These are phyloP conservation scores for Phoxinus phoxinus DNA, from an alignment of 2,113 vertebrate genomes.

Conservation along the genomic window DNA sequence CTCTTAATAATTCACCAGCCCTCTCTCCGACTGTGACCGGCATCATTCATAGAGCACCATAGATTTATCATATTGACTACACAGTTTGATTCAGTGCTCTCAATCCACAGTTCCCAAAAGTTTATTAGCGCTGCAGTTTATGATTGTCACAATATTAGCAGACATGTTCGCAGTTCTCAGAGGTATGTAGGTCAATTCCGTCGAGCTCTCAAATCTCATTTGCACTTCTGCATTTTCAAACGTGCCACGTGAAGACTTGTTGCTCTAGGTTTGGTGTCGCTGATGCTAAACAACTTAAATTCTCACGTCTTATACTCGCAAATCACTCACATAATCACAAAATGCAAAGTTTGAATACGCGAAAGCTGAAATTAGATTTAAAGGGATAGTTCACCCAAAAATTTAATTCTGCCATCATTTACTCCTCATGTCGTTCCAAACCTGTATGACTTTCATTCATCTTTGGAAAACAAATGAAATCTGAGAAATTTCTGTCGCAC, in stretches of 20 bases:
- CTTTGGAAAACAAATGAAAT: too few species aligned
- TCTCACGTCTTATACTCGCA: neutral
- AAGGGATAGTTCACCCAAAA: too few species aligned
- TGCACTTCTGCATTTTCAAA: neutral
- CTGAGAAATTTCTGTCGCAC: too few species aligned
- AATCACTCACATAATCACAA: neutral
- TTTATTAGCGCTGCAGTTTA: constrained; percentile 27
- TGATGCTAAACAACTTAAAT: neutral
- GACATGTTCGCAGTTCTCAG: constrained; percentile 7
- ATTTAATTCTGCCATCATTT: too few species aligned
- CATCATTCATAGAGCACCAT: constrained; percentile 43
- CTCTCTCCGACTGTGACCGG: constrained; percentile 13
- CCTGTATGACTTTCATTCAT: too few species aligned
- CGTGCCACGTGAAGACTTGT: neutral
- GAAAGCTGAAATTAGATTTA: too few species aligned
- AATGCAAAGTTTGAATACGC: neutral
- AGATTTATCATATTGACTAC: constrained; percentile 53
- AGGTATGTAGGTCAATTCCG: constrained; percentile 3
- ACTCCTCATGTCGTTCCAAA: too few species aligned
- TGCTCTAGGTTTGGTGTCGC: neutral
- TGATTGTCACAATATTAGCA: constrained; percentile 19
- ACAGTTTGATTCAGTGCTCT: constrained; percentile 29
- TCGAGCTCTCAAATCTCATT: neutral
- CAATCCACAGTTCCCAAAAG: constrained; percentile 34
- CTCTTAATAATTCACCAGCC: constrained; percentile 56